Evolutionary conservation across 2,113 vertebrate genomes (phyloP).

Genomic region (Hippocampus abdominalis): DNA sequence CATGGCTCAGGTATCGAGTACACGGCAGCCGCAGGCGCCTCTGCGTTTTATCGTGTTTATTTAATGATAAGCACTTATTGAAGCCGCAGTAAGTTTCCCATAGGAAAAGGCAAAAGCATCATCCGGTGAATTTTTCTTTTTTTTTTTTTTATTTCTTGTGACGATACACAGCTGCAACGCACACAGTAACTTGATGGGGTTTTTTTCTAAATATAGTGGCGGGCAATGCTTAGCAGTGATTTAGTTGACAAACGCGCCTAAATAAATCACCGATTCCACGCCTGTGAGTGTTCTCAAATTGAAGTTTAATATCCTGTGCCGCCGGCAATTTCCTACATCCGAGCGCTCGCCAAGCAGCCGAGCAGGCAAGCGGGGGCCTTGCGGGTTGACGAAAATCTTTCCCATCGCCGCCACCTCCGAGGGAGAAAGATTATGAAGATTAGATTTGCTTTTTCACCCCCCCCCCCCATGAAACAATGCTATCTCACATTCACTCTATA

Average conservation of each 20-base stretch:
- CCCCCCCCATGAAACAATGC: conserved; percentile 62
- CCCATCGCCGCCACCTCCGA: conserved; percentile 63
- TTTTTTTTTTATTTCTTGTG: too few relatives aligned
- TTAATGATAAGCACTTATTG: neutral
- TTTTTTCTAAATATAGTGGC: conserved; percentile 52
- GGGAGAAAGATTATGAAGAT: conserved; percentile 70
- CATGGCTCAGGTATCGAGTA: neutral
- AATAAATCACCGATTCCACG: conserved; percentile 66
- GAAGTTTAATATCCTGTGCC: conserved; percentile 70
- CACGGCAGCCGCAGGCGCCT: neutral
- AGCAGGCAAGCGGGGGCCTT: conserved; percentile 26
- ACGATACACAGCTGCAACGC: neutral
- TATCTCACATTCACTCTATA: conserved; percentile 67
- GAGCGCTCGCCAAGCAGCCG: conserved; percentile 36
- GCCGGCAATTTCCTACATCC: conserved; percentile 65
- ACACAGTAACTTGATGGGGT: conserved; percentile 18
- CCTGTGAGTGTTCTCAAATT: conserved; percentile 65
- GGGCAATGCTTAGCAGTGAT: conserved; percentile 55
- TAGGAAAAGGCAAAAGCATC: neutral
- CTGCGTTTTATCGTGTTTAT: neutral
- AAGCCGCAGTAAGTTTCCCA: neutral
- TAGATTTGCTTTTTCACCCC: conserved; percentile 66
- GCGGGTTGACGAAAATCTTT: conserved; percentile 51
- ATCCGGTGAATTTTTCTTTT: neutral
- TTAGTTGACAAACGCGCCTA: conserved; percentile 57